phyloP scores from a whole-genome alignment of 2,113 vertebrate species.

The Cyanoderma ruficeps region DNA sequence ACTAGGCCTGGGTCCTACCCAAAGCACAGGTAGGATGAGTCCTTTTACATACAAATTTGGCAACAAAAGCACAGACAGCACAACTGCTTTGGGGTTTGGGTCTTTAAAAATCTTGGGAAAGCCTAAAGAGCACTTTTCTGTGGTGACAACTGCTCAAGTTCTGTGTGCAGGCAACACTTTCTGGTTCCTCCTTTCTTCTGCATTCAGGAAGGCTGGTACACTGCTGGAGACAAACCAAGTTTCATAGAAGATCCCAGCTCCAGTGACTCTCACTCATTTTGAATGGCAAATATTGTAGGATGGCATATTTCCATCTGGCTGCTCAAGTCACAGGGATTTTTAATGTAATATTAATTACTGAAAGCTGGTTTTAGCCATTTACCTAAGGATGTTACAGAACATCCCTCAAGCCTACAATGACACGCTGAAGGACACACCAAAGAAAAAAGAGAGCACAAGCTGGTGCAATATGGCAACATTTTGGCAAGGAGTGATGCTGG shows the following conservation, averaged over 20 bases:
- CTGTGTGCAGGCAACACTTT: background rate
- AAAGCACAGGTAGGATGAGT: fast-evolving
- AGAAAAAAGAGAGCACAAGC: background rate
- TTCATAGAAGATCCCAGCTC: background rate
- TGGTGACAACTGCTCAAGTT: background rate
- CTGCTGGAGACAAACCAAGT: background rate
- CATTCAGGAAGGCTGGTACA: background rate
- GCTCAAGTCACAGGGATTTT: background rate
- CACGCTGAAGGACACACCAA: background rate
- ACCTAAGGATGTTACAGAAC: background rate
- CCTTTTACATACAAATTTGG: no score
- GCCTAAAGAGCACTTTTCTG: background rate
- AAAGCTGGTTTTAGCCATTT: background rate
- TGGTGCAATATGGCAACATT: background rate
- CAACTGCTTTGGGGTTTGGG: background rate
- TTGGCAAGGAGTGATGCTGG: background rate
- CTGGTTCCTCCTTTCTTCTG: background rate
- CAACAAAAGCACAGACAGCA: background rate
- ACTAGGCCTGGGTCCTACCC: background rate
- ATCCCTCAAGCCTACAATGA: background rate
- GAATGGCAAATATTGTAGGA: background rate
- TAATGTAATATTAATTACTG: background rate
- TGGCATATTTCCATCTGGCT: background rate
- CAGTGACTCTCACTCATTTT: background rate
- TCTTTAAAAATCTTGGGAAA: background rate